Conservation (phyloP, 2,888 invertebrate species). For the Cheilosia variabilis region DNA sequence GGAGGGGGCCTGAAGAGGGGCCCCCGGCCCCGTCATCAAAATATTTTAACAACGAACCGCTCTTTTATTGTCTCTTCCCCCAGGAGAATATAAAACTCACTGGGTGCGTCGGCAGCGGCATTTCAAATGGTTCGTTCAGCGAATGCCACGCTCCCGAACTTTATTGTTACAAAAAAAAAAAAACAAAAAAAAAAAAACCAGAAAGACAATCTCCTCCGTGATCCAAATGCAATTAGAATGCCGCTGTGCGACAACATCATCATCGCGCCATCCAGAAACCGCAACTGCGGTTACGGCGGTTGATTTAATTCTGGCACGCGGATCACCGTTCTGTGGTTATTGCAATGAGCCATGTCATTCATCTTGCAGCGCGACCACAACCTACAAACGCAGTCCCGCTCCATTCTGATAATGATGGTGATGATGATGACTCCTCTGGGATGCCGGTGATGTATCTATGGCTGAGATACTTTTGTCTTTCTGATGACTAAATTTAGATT, state of each 20-base stretch:
- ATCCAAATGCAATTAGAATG: slow-evolving; percentile 63
- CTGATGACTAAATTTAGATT: slow-evolving; percentile 68
- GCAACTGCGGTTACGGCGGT: slow-evolving; percentile 38
- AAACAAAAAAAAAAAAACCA: not conserved
- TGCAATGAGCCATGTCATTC: slow-evolving; percentile 72
- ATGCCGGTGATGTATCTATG: slow-evolving; percentile 53
- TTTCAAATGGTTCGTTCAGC: slow-evolving; percentile 54
- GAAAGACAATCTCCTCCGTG: slow-evolving; percentile 6
- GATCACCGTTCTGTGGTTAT: slow-evolving; percentile 68
- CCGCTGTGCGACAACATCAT: slow-evolving; percentile 41
- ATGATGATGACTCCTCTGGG: slow-evolving; percentile 42
- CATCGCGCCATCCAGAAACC: slow-evolving; percentile 11
- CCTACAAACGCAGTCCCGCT: slow-evolving; percentile 28
- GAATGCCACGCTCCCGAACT: slow-evolving; percentile 56
- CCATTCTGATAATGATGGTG: slow-evolving; percentile 7
- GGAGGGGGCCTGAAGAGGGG: not conserved
- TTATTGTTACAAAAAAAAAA: slow-evolving; percentile 6
- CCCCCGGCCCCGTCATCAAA: slow-evolving; percentile 28
- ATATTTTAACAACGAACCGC: slow-evolving; percentile 62
- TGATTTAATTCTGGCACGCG: slow-evolving; percentile 68
- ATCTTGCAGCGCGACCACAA: slow-evolving; percentile 55
- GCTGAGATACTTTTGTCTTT: slow-evolving; percentile 46
- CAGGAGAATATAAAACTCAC: slow-evolving; percentile 49
- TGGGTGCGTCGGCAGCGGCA: slow-evolving; percentile 19
- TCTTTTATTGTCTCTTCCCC: slow-evolving; percentile 53